Conservation (phyloP, 2,888 invertebrate species). For the Apocheima hispidaria region DNA sequence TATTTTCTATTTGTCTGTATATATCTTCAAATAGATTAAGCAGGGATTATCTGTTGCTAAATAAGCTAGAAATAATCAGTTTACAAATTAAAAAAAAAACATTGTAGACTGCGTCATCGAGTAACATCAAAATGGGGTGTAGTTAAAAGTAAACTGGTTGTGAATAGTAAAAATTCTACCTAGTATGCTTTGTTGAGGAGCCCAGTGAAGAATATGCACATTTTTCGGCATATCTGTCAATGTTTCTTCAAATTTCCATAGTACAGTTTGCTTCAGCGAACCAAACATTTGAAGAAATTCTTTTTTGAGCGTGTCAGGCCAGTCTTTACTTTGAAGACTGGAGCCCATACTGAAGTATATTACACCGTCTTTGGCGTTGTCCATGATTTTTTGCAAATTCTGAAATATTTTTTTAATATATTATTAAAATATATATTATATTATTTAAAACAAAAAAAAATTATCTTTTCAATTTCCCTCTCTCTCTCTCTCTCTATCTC, state of each 20-base stretch:
- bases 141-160: too few species aligned
- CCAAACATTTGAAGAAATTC: constrained; percentile 69
- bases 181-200: constrained; percentile 65
- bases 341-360: constrained; percentile 83
- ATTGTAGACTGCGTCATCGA: too few species aligned
- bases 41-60: too few species aligned
- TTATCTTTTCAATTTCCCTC: too few species aligned
- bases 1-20: background rate
- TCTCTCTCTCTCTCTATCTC: too few species aligned
- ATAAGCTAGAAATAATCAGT: too few species aligned
- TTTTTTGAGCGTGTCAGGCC: constrained; percentile 63
- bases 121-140: too few species aligned
- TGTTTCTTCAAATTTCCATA: constrained; percentile 78
- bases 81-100: too few species aligned
- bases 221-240: constrained; percentile 66
- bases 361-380: constrained; percentile 72
- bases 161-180: too few species aligned
- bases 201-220: constrained; percentile 73
- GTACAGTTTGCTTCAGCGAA: constrained; percentile 73
- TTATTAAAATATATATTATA: background rate
- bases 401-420: constrained; percentile 1
- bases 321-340: constrained; percentile 63
- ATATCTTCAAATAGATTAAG: too few species aligned
- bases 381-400: constrained; percentile 71
- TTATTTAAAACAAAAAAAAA: background rate